phyloP scores from a whole-genome alignment of 1,140 invertebrate genomes.

The Telenomus remus region DNA sequence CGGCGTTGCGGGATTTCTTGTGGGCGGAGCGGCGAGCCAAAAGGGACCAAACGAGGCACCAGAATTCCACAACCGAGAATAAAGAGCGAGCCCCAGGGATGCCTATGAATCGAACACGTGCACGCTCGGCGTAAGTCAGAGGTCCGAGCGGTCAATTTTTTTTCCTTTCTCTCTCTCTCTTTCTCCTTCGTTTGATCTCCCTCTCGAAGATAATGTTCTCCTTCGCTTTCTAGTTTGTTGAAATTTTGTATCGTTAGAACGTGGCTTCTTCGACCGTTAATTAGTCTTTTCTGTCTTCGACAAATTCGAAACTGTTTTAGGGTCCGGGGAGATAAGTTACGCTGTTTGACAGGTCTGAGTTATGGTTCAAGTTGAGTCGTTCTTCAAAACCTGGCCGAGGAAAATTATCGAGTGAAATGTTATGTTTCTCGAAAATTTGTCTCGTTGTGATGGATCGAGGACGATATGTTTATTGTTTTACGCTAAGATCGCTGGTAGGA shows the following conservation, averaged over 20 bases:
- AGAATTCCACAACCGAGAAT: slow-evolving; percentile 47
- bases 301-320: slow-evolving; percentile 27
- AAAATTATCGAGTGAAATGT: too few relatives aligned
- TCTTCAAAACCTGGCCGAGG: too few relatives aligned
- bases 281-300: not conserved
- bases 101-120: slow-evolving; percentile 53
- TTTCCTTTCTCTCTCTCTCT: slow-evolving; percentile 16
- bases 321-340: slow-evolving; percentile 13
- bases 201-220: not conserved
- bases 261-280: too few relatives aligned
- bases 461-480: not conserved
- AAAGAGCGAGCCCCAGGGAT: slow-evolving; percentile 33
- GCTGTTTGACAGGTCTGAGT: slow-evolving; percentile 7
- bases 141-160: slow-evolving; percentile 53
- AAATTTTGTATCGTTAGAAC: not conserved
- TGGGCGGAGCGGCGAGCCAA: slow-evolving; percentile 54
- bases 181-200: not conserved
- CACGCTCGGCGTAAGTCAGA: slow-evolving; percentile 55
- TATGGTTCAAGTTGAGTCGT: slow-evolving; percentile 1
- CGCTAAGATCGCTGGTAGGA: not conserved
- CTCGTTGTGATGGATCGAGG: not conserved
- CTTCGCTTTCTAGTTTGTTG: slow-evolving; percentile 17
- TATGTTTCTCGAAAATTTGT: not conserved
- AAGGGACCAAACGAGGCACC: slow-evolving; percentile 44
- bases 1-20: slow-evolving; percentile 55